Evolutionary conservation across 2,888 invertebrate genomes (phyloP).

Genomic region (Acanthosoma haemorrhoidale): DNA sequence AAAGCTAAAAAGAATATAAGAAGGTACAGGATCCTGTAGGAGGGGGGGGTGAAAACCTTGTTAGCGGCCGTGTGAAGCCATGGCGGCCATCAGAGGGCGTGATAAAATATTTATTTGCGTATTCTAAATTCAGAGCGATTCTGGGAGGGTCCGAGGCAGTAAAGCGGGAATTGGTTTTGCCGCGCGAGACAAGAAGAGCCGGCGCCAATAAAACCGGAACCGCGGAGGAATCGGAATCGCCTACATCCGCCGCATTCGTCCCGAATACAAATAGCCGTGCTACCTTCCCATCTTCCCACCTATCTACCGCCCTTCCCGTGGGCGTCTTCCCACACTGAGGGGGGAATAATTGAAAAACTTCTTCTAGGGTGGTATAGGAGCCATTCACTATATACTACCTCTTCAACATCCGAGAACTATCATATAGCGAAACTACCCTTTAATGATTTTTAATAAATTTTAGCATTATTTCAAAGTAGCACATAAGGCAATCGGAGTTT

Average conservation of each 20-base stretch:
- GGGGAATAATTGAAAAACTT: conserved; percentile 24
- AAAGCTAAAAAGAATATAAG: not conserved
- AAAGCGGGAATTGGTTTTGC: conserved; percentile 25
- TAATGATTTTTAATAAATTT: too few species aligned
- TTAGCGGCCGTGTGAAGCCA: conserved; percentile 14
- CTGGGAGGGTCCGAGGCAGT: conserved; percentile 13
- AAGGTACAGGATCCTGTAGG: not conserved
- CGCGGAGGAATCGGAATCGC: conserved; percentile 15
- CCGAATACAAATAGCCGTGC: conserved; percentile 18
- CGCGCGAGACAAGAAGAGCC: not conserved
- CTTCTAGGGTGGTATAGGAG: too few species aligned
- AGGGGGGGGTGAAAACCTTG: not conserved
- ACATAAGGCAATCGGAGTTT: too few species aligned
- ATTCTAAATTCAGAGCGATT: conserved; percentile 31
- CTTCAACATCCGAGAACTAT: too few species aligned
- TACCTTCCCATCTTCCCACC: too few species aligned
- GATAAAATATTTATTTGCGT: conserved; percentile 28
- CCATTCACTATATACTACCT: too few species aligned
- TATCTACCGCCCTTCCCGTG: too few species aligned
- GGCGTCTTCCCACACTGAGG: not conserved
- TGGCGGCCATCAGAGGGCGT: not conserved
- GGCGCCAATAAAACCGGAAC: conserved; percentile 26
- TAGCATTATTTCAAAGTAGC: too few species aligned
- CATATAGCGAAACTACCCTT: too few species aligned
- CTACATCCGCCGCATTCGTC: not conserved